Percentiles rank a stretch among this genome's conserved stretches.
Conservation (phyloP, 1,140 invertebrate genomes). For the Anoplolepis gracilipes region DNA sequence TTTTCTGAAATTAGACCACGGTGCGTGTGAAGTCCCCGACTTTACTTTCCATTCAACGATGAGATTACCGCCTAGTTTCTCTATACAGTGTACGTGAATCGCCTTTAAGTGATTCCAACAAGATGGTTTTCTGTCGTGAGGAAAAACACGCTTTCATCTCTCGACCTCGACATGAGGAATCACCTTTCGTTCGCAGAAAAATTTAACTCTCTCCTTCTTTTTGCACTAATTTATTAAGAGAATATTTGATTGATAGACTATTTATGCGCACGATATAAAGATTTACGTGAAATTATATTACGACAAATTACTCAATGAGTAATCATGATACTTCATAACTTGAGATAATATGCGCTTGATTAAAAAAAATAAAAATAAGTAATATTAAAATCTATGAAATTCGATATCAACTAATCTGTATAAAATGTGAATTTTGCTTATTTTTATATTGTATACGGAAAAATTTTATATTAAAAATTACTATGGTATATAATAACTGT, state of each 20-base stretch:
- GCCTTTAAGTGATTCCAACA: constrained; percentile 38
- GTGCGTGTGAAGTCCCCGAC: constrained; percentile 43
- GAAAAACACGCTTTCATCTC: constrained; percentile 22
- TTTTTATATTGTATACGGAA: background rate
- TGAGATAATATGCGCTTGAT: background rate
- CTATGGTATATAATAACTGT: no score
- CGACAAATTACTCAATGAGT: constrained; percentile 30
- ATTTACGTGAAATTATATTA: constrained; percentile 3
- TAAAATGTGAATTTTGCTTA: background rate
- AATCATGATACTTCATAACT: background rate
- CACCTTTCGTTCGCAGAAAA: background rate
- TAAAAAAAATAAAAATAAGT: background rate
- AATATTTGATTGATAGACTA: background rate
- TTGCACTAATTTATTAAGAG: background rate
- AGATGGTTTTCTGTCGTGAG: constrained; percentile 11
- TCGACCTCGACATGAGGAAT: background rate
- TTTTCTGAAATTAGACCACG: constrained; percentile 71
- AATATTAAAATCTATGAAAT: background rate
- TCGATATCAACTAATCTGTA: constrained; percentile 3
- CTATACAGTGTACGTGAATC: constrained; percentile 55
- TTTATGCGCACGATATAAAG: background rate
- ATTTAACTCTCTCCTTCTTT: background rate
- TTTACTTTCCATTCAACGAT: constrained; percentile 72
- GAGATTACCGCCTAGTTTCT: constrained; percentile 3
- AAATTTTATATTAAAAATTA: no score